Evolutionary conservation across 2,113 vertebrate species (phyloP), one percentile per base, ranked within the genome.

Genomic region (Acanthisitta chloris): DNA sequence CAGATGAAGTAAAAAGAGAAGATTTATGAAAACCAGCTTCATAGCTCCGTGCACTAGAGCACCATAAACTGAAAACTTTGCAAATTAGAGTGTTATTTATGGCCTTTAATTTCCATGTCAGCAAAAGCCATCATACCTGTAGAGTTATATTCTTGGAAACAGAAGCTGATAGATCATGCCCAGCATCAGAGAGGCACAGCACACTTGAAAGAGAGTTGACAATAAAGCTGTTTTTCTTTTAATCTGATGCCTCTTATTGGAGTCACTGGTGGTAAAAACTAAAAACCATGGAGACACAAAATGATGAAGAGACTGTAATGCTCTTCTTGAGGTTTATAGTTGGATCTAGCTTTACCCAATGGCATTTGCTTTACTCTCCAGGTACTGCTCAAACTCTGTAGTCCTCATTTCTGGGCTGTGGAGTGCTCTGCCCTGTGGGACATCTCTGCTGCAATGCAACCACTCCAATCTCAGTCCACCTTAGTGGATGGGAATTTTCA

Each of bases 21-120:
- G 92, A 96, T 94, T 95, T 94, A 94, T 93, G 85, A 86, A 94
- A 92, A 91, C 25, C 82, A 48, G 55, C 46, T 91, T 95, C 78
- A 81, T 28, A 88, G 72, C 16, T 74, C 72, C 49, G 13, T 48
- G 81, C 72, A 78, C 81, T 36, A 62, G 36, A 54, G 67, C 55
- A 46, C 49, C 12, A 70, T 51, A 71, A 74, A 84, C 51, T 42
- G 69, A 79, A 90, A 94, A 92, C 36, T 84, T 85, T 74, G 86
- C 66, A 67, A 78, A 86, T 77, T 23, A 84, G 28, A 65, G 33
- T 20, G n/a, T 34, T 77, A 66, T 76, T 85, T 86, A 89, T 12
- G 64, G 36, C 48, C 51, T 87, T 76, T 58, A 45, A 42, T 8
- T 59, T 65, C 57, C 72, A 42, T 0, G 1, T 83, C 70, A 95